phyloP scores from a whole-genome alignment of 2,797 vertebrate genomes.

The Gobionotothen gibberifrons region DNA sequence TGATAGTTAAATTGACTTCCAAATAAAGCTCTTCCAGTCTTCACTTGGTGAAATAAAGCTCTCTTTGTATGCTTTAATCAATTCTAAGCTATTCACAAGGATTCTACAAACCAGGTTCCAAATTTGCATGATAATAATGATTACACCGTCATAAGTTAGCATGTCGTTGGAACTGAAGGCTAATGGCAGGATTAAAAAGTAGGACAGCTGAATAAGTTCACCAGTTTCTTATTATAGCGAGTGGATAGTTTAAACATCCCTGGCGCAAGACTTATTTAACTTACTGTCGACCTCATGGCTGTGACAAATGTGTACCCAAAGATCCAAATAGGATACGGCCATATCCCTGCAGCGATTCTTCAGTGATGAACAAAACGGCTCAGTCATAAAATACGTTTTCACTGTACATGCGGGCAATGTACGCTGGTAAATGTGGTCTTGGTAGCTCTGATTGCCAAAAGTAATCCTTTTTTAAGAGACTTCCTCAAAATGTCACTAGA shows the following conservation, averaged over 20 bases:
- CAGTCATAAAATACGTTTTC: constrained; percentile 4
- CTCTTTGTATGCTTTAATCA: neutral
- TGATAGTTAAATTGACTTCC: neutral
- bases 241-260: neutral
- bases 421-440: neutral
- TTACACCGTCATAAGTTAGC: neutral
- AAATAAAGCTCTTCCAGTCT: neutral
- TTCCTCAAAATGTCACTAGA: neutral
- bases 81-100: neutral
- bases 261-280: neutral
- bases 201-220: constrained; percentile 12
- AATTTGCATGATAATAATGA: neutral
- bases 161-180: neutral
- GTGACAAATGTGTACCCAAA: constrained; percentile 24
- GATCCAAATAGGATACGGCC: neutral
- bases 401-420: neutral
- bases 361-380: constrained; percentile 9
- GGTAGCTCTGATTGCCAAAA: neutral
- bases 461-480: neutral
- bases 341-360: neutral
- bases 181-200: neutral
- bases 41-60: neutral
- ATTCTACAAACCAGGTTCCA: neutral
- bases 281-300: neutral
- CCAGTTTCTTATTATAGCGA: constrained; percentile 6